These are phyloP conservation scores for Chamaetylas fuelleborni DNA, from an alignment of 2,113 vertebrate genomes.

Conservation along the genomic window DNA sequence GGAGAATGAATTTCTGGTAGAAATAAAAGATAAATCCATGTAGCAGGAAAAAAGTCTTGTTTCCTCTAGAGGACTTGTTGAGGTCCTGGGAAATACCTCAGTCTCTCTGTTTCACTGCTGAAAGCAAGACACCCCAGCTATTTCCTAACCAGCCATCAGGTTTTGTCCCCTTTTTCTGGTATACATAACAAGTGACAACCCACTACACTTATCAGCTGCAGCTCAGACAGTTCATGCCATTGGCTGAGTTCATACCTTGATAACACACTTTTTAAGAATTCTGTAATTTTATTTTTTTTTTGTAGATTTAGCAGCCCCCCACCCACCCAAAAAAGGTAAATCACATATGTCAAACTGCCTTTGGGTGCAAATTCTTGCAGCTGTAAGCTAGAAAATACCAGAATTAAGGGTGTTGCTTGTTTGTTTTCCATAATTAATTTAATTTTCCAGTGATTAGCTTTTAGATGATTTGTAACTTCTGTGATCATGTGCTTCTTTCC, in stretches of 20 bases:
- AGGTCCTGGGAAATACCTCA: background rate
- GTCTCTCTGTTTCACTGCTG: background rate
- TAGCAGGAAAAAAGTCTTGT: background rate
- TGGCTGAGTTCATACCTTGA: background rate
- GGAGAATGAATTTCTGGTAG: background rate
- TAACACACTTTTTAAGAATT: background rate
- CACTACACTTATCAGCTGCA: background rate
- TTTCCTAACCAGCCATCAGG: background rate
- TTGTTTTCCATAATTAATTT: background rate
- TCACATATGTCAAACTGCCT: background rate
- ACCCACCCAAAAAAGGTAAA: background rate
- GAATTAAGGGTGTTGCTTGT: background rate
- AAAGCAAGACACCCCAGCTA: background rate
- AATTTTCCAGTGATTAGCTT: background rate
- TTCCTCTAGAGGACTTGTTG: background rate
- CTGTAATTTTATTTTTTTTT: background rate
- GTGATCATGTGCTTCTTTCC: background rate
- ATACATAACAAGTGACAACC: background rate
- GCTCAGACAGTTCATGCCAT: background rate
- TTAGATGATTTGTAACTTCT: background rate
- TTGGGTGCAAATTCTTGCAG: background rate
- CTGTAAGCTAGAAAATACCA: background rate
- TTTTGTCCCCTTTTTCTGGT: background rate
- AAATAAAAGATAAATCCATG: background rate
- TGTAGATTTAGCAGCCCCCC: background rate